phyloP scores from a whole-genome alignment of 2,888 invertebrate genomes.

The Dolomedes plantarius region DNA sequence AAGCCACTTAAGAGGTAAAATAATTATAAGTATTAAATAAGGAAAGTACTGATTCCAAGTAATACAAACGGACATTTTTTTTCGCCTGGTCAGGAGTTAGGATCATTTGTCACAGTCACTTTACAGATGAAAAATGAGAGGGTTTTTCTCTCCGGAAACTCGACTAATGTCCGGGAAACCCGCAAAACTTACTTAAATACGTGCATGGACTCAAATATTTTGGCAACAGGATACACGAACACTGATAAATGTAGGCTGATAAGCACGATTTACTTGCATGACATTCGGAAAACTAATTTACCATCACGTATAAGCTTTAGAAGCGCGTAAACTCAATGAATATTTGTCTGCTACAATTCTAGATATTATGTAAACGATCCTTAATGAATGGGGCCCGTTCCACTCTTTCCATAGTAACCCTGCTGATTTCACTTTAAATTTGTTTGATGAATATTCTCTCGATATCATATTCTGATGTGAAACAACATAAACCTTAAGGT shows the following conservation, averaged over 20 bases:
- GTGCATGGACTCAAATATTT: not conserved
- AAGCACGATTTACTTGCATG: slow-evolving; percentile 9
- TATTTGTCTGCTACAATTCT: not conserved
- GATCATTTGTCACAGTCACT: slow-evolving; percentile 1
- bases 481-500: no score
- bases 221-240: slow-evolving; percentile 12
- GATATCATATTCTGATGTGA: no score
- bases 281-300: slow-evolving; percentile 6
- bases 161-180: slow-evolving; percentile 3
- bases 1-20: not conserved
- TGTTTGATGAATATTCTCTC: not conserved
- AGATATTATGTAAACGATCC: not conserved
- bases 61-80: not conserved
- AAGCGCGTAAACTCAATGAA: not conserved
- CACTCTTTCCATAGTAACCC: not conserved
- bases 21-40: not conserved
- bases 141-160: not conserved
- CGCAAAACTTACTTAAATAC: slow-evolving; percentile 8
- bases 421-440: not conserved
- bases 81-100: not conserved
- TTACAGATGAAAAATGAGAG: not conserved
- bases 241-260: slow-evolving; percentile 3
- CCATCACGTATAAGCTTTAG: not conserved
- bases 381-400: not conserved
- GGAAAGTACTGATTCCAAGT: not conserved